Evolutionary conservation across 2,113 vertebrate species (phyloP), one percentile per base, ranked within the genome.

Genomic region (Paracanthobrama guichenoti): DNA sequence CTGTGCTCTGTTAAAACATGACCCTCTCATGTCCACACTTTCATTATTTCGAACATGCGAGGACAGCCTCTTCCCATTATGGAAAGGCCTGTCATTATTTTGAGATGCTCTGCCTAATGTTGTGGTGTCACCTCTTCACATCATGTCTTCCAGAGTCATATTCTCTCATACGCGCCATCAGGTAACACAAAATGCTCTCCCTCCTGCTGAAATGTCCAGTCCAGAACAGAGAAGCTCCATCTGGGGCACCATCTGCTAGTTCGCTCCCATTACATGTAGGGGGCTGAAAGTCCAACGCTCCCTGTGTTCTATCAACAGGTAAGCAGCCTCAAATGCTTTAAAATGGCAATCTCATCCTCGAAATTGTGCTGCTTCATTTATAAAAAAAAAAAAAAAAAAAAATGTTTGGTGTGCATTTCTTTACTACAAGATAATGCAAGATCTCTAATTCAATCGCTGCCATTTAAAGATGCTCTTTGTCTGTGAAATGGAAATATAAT

Each of bases 181-280:
- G 83, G 78, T 85, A 79, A 72, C 79, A 85, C 50, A 82, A 85
- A 84, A 57, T 18, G 74, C 73, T 87, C 74, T 66, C 26, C 85
- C 74, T 39, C 79, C 79, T 48, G 46, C 87, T 83, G 50, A 79
- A 64, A 83, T 85, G 87, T 84, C 79, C 67, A 79, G 76, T 79
- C 48, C n/a, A 79, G 85, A 42, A 16, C 83, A 75, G 59, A 71
- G 64, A 78, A 73, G 59, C 69, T 84, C 86, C 88, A 87, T 86
- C 82, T 87, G 86, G 74, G 82, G 73, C 73, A 64, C 88, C 88
- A 87, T 87, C 86, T 87, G 88, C 62, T 64, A 50, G 20, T 46
- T 44, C 31, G 8, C 82, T 67, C 57, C 39, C 42, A 64, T 76
- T 78, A 82, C 48, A 31, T 84, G 60, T 55, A 55, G 75, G 64